These are phyloP conservation scores for Strix aluco DNA, from an alignment of 2,113 vertebrate species.

Conservation along the genomic window DNA sequence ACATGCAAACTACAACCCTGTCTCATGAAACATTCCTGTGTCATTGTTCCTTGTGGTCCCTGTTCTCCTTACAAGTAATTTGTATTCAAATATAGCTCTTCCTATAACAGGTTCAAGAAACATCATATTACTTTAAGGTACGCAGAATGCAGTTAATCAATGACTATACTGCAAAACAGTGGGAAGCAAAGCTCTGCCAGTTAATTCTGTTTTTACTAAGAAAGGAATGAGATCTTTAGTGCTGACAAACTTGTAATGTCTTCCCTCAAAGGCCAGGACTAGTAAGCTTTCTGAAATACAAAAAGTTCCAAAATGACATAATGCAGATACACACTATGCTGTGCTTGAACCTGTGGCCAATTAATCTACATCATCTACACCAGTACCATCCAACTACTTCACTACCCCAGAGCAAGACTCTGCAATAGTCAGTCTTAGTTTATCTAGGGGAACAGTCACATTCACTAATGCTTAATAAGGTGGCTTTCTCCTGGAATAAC, in stretches of 20 bases:
- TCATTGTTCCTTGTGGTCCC: not conserved
- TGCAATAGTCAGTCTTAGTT: not conserved
- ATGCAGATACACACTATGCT: not conserved
- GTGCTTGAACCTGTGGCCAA: not conserved
- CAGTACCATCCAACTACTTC: not conserved
- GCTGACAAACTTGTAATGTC: not conserved
- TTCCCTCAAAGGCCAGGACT: not conserved
- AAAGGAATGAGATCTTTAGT: not conserved
- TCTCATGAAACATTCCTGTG: not conserved
- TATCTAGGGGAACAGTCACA: not conserved
- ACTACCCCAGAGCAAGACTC: not conserved
- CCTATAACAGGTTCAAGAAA: not conserved
- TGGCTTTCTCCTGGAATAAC: not conserved
- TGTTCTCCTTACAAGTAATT: not conserved
- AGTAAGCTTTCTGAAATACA: not conserved
- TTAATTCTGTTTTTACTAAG: not conserved
- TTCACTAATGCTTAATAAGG: not conserved
- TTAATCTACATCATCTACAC: fast-evolving
- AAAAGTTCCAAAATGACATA: not conserved
- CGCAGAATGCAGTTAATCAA: not conserved
- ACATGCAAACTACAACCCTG: not conserved
- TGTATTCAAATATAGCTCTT: not conserved
- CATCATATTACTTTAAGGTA: not conserved
- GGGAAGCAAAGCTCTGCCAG: not conserved
- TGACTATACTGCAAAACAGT: not conserved